phyloP scores from a whole-genome alignment of 2,888 invertebrate species.

The Esperia sulphurella region DNA sequence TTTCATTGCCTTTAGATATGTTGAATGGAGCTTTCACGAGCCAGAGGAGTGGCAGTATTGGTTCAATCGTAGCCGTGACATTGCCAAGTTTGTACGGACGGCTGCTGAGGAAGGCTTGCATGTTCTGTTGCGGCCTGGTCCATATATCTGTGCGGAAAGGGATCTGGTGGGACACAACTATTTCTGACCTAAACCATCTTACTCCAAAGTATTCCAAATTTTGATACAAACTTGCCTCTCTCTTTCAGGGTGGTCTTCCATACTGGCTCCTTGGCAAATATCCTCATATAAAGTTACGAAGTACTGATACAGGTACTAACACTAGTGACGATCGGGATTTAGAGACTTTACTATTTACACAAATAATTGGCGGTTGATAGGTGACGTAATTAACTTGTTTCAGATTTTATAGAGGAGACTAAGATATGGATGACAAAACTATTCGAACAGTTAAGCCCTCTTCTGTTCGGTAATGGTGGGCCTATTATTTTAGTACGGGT shows the following conservation, averaged over 20 bases:
- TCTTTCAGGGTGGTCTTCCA: slow-evolving; percentile 86
- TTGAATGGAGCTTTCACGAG: slow-evolving; percentile 95
- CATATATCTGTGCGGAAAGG: slow-evolving; percentile 95
- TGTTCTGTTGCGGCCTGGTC: slow-evolving; percentile 91
- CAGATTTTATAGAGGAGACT: slow-evolving; percentile 79
- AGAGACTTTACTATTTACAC: no score
- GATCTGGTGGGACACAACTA: slow-evolving; percentile 75
- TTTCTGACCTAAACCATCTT: no score
- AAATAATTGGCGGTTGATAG: no score
- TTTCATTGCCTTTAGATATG: slow-evolving; percentile 77
- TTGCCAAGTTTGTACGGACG: slow-evolving; percentile 83
- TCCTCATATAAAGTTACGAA: slow-evolving; percentile 82
- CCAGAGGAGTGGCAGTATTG: slow-evolving; percentile 83
- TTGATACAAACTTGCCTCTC: no score
- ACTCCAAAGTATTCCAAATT: no score
- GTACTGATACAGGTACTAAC: slow-evolving; percentile 79
- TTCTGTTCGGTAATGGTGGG: slow-evolving; percentile 85
- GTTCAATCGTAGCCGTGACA: slow-evolving; percentile 83
- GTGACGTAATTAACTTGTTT: slow-evolving; percentile 12
- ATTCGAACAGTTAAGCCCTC: slow-evolving; percentile 61
- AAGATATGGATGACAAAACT: slow-evolving; percentile 74
- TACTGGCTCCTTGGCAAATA: slow-evolving; percentile 85
- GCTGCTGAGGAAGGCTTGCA: slow-evolving; percentile 88
- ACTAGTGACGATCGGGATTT: no score
- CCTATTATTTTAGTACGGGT: slow-evolving; percentile 93